phyloP scores from a whole-genome alignment of 2,797 vertebrate species.

The Phaenicophaeus curvirostris region DNA sequence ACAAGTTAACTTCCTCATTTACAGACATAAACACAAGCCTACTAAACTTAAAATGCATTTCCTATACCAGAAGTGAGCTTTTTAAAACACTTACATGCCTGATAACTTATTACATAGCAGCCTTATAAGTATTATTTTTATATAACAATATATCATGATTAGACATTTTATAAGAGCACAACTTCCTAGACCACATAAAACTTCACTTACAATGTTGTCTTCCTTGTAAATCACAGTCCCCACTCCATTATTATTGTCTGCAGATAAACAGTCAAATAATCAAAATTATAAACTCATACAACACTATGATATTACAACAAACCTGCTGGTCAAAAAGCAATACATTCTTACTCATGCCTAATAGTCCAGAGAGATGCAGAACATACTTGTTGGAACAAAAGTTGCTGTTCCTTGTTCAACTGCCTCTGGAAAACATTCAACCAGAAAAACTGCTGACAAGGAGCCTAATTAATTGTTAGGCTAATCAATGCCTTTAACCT shows the following conservation, averaged over 20 bases:
- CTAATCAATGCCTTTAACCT: background rate
- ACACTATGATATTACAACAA: background rate
- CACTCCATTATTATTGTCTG: slow-evolving; percentile 1
- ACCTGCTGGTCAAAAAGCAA: background rate
- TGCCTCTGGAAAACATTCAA: background rate
- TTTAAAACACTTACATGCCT: background rate
- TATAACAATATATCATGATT: background rate
- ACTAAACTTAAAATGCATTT: background rate
- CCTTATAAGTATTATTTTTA: background rate
- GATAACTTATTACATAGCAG: background rate
- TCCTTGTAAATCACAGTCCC: background rate
- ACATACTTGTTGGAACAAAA: background rate
- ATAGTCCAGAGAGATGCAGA: background rate
- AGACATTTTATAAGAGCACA: background rate
- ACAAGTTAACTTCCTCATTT: background rate
- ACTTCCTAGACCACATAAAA: background rate
- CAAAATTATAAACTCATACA: background rate
- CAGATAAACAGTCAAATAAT: background rate
- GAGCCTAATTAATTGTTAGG: background rate
- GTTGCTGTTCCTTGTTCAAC: background rate
- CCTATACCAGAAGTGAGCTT: background rate
- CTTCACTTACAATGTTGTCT: slow-evolving; percentile 17
- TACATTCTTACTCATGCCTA: background rate
- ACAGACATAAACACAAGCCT: background rate
- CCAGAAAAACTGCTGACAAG: background rate